Evolutionary conservation across 1,140 invertebrate genomes (phyloP).

Genomic region (Panagrolaimus sp.): DNA sequence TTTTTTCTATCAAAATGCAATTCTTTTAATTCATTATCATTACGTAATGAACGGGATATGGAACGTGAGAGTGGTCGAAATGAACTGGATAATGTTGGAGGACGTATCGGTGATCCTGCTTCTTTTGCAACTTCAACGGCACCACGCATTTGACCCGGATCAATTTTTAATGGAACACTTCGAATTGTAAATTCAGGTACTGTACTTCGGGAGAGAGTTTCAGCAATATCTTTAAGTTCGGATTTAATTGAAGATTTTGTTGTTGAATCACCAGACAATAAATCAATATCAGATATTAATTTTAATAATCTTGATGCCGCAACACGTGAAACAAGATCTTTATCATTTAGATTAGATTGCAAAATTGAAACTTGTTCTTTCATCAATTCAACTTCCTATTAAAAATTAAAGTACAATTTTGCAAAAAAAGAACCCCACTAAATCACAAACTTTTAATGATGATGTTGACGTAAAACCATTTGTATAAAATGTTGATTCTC

Average conservation of each 20-base stretch:
- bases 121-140: neutral
- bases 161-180: no score
- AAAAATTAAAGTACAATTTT: neutral
- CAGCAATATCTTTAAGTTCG: neutral
- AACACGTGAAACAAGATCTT: slow-evolving; percentile 14
- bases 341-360: slow-evolving; percentile 23
- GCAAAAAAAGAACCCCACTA: no score
- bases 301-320: neutral
- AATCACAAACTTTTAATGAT: neutral
- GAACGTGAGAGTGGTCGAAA: neutral
- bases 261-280: neutral
- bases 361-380: slow-evolving; percentile 30
- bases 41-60: neutral
- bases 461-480: neutral
- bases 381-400: slow-evolving; percentile 18
- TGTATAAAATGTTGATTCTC: neutral
- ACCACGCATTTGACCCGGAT: neutral
- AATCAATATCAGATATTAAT: neutral
- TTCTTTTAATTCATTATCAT: slow-evolving; percentile 7
- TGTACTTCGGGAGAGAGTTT: neutral
- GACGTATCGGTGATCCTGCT: neutral
- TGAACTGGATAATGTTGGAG: neutral
- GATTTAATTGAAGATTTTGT: neutral
- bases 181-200: neutral
- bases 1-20: slow-evolving; percentile 1